These are phyloP conservation scores for Bombycilla garrulus DNA, from an alignment of 2,113 vertebrate genomes.

Conservation along the genomic window DNA sequence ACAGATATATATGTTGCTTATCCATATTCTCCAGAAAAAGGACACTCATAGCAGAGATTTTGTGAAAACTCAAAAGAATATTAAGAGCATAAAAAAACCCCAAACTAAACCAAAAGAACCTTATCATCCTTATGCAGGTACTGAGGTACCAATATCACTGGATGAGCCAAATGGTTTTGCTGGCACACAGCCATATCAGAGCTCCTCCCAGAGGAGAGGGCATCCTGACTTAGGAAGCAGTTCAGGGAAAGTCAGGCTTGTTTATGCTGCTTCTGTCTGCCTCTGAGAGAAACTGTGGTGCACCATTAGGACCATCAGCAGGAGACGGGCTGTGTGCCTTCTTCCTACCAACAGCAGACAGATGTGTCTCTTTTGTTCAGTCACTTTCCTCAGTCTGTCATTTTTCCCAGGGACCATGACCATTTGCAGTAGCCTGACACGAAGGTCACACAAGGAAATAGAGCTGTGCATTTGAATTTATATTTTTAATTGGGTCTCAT, in stretches of 20 bases:
- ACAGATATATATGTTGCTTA: background rate
- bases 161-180: background rate
- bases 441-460: constrained; percentile 6
- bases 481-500: background rate
- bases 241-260: background rate
- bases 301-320: background rate
- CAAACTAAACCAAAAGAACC: background rate
- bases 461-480: constrained; percentile 4
- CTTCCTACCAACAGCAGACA: background rate
- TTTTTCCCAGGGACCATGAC: constrained; percentile 6
- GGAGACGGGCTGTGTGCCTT: background rate
- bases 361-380: constrained; percentile 41
- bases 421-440: background rate
- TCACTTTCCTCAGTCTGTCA: background rate
- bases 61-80: background rate
- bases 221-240: background rate
- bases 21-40: background rate
- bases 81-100: background rate
- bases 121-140: background rate
- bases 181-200: background rate
- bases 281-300: background rate
- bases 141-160: background rate
- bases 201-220: background rate
- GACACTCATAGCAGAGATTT: background rate
- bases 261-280: background rate